phyloP scores from a whole-genome alignment of 2,797 vertebrate species.

The Characodon lateralis region DNA sequence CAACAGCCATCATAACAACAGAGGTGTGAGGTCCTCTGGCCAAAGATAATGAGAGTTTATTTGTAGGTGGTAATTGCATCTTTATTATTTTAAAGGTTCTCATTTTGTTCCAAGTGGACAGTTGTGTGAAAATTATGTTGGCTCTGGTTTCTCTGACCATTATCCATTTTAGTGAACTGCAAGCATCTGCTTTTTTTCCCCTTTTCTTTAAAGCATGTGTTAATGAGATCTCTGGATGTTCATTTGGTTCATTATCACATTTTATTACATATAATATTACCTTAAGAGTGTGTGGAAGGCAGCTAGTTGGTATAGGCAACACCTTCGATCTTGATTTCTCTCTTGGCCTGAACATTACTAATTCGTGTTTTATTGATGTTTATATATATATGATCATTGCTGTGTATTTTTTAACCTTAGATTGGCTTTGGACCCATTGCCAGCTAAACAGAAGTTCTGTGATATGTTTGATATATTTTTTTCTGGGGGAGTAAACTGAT shows the following conservation, averaged over 20 bases:
- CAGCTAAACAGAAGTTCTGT: too few species aligned
- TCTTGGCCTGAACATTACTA: too few species aligned
- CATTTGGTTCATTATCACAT: constrained; percentile 25
- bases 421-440: too few species aligned
- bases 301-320: too few species aligned
- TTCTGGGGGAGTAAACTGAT: too few species aligned
- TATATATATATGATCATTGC: too few species aligned
- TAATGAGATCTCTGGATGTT: constrained; percentile 31
- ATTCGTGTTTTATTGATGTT: too few species aligned
- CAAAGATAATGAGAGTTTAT: constrained; percentile 65
- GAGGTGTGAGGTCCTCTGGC: constrained; percentile 47
- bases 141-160: constrained; percentile 27
- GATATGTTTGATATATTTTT: too few species aligned
- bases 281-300: not conserved
- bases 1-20: constrained; percentile 56
- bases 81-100: constrained; percentile 66
- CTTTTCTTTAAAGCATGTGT: constrained; percentile 13
- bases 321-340: too few species aligned
- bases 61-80: constrained; percentile 71
- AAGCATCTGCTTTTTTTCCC: not conserved
- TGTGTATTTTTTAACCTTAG: too few species aligned
- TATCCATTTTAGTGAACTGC: constrained; percentile 15
- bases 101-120: constrained; percentile 48
- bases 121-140: constrained; percentile 38
- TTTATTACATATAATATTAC: constrained; percentile 5